Evolutionary conservation across 2,113 vertebrate genomes (phyloP).

Genomic region (Pao palembangensis): DNA sequence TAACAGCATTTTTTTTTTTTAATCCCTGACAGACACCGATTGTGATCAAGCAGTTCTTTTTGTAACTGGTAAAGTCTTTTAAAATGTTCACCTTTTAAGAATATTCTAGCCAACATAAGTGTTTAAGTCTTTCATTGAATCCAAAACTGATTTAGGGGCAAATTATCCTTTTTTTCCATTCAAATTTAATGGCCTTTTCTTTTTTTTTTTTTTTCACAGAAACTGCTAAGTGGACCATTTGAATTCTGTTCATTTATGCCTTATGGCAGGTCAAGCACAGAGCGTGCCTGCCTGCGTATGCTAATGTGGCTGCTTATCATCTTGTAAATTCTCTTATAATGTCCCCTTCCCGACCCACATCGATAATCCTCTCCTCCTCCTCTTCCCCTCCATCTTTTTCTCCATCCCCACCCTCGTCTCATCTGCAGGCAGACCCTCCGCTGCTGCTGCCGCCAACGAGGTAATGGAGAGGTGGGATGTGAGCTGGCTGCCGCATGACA

Average conservation of each 20-base stretch:
- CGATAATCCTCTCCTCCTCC: conserved; percentile 16
- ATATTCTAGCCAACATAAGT: no score
- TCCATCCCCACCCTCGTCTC: conserved; percentile 31
- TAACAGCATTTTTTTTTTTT: no score
- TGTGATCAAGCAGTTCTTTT: no score
- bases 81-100: no score
- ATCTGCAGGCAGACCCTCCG: conserved; percentile 56
- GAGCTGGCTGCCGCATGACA: conserved; percentile 38
- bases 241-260: background rate
- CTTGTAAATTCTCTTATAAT: conserved; percentile 16
- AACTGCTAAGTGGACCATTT: no score
- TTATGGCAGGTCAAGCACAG: conserved; percentile 3
- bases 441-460: conserved; percentile 31
- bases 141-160: no score
- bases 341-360: conserved; percentile 34
- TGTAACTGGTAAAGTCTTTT: no score
- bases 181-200: background rate
- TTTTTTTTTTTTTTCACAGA: background rate
- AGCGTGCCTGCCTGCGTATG: background rate
- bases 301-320: conserved; percentile 24
- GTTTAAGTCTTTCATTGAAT: no score
- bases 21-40: no score
- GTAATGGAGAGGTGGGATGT: conserved; percentile 50
- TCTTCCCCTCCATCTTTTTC: conserved; percentile 8
- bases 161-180: no score